A percentile compares a stretch with the other conserved stretches of the same genome.
These are phyloP conservation scores for Rousettus madagascariensis DNA, from an alignment of 2,797 vertebrate species.

Conservation along the genomic window DNA sequence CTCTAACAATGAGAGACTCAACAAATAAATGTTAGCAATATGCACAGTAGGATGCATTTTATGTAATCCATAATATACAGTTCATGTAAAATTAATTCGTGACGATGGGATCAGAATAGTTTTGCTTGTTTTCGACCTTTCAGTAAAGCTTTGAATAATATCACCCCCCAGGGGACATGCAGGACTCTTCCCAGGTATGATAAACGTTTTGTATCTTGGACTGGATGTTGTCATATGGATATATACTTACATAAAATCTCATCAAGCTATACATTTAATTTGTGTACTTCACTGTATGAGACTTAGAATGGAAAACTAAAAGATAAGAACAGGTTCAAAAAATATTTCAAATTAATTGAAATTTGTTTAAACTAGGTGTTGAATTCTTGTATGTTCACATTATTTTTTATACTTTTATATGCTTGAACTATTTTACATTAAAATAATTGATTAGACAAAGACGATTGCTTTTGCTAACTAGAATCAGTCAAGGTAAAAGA, in stretches of 20 bases:
- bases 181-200: not conserved
- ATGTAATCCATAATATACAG: not conserved
- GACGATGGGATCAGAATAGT: not conserved
- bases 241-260: not conserved
- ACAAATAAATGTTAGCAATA: constrained; percentile 33
- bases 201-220: not conserved
- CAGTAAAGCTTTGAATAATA: not conserved
- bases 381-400: not conserved
- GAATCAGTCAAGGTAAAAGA: not conserved
- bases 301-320: not conserved
- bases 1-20: not conserved
- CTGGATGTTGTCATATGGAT: not conserved
- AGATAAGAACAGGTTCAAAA: constrained; percentile 13
- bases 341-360: constrained; percentile 31
- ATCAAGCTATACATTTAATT: not conserved
- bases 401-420: not conserved
- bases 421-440: constrained; percentile 30
- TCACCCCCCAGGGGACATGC: not conserved
- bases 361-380: not conserved
- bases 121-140: constrained; percentile 21
- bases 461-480: not conserved
- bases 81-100: constrained; percentile 18
- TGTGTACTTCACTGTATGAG: not conserved
- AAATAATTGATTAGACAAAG: not conserved
- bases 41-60: not conserved